These are phyloP conservation scores for Eumacrocentrus americanus DNA, from an alignment of 2,888 invertebrate species.

Conservation along the genomic window DNA sequence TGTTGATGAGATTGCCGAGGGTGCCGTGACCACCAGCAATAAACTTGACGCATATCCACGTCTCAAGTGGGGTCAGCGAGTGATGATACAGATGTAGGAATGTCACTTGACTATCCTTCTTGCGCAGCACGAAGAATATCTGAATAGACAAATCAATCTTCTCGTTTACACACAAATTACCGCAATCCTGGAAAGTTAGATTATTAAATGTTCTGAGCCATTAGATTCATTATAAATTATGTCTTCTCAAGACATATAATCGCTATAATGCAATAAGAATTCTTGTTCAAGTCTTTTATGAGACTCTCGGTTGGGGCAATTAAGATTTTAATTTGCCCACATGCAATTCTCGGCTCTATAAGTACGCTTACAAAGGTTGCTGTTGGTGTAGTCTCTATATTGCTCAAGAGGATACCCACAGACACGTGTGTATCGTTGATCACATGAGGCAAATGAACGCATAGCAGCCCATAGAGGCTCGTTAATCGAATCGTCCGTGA, in stretches of 20 bases:
- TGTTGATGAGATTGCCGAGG: conserved; percentile 85
- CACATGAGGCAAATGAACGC: background rate
- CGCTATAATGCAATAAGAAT: no score
- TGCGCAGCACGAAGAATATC: conserved; percentile 80
- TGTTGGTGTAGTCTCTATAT: background rate
- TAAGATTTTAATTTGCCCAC: conserved; percentile 3
- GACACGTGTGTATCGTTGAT: background rate
- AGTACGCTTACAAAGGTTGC: background rate
- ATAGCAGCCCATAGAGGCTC: no score
- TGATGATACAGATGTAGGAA: conserved; percentile 87
- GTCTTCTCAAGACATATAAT: no score
- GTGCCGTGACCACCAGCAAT: conserved; percentile 87
- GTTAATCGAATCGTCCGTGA: conserved; percentile 7
- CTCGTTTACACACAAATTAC: no score
- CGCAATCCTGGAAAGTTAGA: no score
- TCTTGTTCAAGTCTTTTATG: no score
- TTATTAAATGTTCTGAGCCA: no score
- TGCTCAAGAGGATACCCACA: background rate
- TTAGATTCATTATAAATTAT: no score
- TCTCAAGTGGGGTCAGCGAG: conserved; percentile 77
- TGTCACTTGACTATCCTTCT: conserved; percentile 84
- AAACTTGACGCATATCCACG: conserved; percentile 80
- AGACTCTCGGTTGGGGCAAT: conserved; percentile 3
- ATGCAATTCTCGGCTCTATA: background rate
- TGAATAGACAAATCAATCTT: conserved; percentile 40